Evolutionary conservation across 2,888 invertebrate genomes (phyloP).

Genomic region (Drosophila fulvimacula): DNA sequence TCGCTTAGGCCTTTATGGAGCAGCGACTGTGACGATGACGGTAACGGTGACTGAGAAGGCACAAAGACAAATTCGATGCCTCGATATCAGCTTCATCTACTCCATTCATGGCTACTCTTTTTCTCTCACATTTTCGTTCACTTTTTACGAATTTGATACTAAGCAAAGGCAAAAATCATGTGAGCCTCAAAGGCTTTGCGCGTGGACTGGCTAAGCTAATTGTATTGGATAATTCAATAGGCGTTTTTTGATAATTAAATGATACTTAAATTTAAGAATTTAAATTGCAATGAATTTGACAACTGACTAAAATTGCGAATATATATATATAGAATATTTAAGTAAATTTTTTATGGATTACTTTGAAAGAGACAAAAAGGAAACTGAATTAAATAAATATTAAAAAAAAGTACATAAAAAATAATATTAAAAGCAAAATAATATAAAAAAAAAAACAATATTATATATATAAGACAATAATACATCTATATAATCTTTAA

Average conservation of each 20-base stretch:
- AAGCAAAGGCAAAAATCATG: not conserved
- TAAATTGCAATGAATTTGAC: not conserved
- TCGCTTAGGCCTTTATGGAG: constrained; percentile 35
- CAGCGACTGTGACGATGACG: constrained; percentile 26
- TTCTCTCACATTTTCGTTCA: not conserved
- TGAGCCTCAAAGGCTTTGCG: not conserved
- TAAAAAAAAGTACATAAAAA: too few species aligned
- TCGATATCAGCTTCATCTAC: not conserved
- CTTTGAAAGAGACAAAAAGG: too few species aligned
- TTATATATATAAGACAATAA: too few species aligned
- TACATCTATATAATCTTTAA: not conserved
- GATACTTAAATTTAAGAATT: not conserved
- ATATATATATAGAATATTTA: too few species aligned
- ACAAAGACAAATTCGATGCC: constrained; percentile 7
- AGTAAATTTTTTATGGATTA: too few species aligned
- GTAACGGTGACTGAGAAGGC: not conserved
- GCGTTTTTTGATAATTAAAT: not conserved
- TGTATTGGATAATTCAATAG: not conserved
- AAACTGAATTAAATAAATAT: too few species aligned
- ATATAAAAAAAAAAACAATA: too few species aligned
- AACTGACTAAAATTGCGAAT: not conserved
- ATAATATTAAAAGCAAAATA: too few species aligned
- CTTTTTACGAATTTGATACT: not conserved
- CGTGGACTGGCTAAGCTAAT: not conserved
- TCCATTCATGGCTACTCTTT: not conserved